Evolutionary conservation across 2,797 vertebrate species (phyloP), one percentile per base, ranked within the genome.

Genomic region (Lacerta viridis): DNA sequence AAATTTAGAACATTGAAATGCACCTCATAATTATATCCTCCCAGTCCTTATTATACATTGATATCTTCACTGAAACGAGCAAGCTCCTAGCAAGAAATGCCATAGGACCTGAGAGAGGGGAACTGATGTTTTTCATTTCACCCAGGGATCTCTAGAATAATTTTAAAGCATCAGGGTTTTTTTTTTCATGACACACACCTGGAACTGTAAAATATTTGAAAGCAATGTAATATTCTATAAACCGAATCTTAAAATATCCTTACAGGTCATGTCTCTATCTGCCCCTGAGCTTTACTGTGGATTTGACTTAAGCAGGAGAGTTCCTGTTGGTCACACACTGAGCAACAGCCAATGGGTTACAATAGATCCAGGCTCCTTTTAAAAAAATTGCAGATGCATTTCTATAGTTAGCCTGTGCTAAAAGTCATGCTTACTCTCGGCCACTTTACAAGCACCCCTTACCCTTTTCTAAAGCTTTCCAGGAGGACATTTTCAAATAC

Each of bases 401-500:
- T 41, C 90, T n/a, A 43, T 88, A 89, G 80, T 84, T 89, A 93
- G 92, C 86, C 80, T 87, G 20, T 82, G 76, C 72, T 88, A n/a
- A 82, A 69, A 76, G 76, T 71, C 87, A 83, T 41, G 33, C 23
- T 90, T 93, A 69, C 25, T 29, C 36, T 55, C 85, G 78, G 79
- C 75, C 80, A 68, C 82, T 89, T 80, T 64, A 15, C 41, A 36
- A 69, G 41, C 74, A 80, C 13, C 89, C n/a, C 2, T 11, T 46
- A 75, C 68, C 18, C 69, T 83, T 71, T 80, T 90, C 75, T 80
- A 87, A 91, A 91, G 1, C 50, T 77, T 13, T 74, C 18, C 82
- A 78, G 29, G 1, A 92, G 76, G 55, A 61, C 93, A 85, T 87
- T 95, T 94, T 94, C 59, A 89, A 83, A 92, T 85, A 87, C 20